A percentile compares a stretch with the other conserved stretches of the same genome.
Evolutionary conservation across 2,888 invertebrate species (phyloP).

Genomic region (Chaetogeoica ovagalla): DNA sequence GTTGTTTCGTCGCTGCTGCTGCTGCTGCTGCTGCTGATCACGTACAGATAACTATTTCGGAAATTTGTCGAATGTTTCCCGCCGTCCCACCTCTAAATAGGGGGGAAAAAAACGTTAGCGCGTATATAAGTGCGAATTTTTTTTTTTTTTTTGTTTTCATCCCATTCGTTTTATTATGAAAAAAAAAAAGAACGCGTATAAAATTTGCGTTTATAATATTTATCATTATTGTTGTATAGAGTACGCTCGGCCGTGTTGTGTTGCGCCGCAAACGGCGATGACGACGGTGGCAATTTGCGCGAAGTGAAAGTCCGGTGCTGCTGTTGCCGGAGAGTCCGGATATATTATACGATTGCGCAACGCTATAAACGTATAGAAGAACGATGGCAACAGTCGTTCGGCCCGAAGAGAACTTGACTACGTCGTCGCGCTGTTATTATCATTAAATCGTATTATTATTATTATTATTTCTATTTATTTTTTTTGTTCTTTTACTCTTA

Average conservation of each 20-base stretch:
- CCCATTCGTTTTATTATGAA: no score
- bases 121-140: no score
- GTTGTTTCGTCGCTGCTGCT: no score
- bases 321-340: conserved; percentile 43
- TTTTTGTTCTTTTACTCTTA: no score
- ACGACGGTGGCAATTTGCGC: conserved; percentile 16
- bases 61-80: no score
- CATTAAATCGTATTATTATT: background rate
- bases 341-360: conserved; percentile 46
- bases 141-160: no score
- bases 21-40: no score
- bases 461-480: no score
- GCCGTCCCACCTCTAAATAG: no score
- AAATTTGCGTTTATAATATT: background rate
- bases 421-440: conserved; percentile 11
- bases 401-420: conserved; percentile 25
- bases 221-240: no score
- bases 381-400: background rate
- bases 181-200: background rate
- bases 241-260: conserved; percentile 1
- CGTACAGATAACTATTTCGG: no score
- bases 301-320: conserved; percentile 47
- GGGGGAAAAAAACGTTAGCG: no score
- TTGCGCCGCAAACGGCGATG: background rate
- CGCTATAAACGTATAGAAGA: background rate